These are phyloP conservation scores for Merops nubicus DNA, from an alignment of 2,113 vertebrate genomes.

Conservation along the genomic window DNA sequence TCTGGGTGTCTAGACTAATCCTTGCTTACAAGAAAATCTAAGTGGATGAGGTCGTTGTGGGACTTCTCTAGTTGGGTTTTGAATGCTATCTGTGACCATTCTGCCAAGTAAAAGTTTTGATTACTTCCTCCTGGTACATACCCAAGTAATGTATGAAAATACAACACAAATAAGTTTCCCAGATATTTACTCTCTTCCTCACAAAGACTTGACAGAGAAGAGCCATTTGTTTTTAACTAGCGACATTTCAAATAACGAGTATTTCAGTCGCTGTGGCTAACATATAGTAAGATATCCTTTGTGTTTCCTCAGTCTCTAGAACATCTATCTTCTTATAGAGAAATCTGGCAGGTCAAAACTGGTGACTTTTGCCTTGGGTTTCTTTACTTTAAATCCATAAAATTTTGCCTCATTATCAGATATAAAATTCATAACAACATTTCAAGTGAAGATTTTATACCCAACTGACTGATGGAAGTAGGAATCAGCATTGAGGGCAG, in stretches of 20 bases:
- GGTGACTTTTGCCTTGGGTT: not conserved
- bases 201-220: not conserved
- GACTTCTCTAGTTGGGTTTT: not conserved
- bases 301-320: not conserved
- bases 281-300: not conserved
- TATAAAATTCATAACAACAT: not conserved
- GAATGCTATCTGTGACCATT: not conserved
- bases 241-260: not conserved
- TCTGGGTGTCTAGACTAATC: not conserved
- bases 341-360: not conserved
- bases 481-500: not conserved
- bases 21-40: not conserved
- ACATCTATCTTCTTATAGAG: accelerated
- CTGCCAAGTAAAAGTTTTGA: not conserved
- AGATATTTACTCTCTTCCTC: not conserved
- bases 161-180: not conserved
- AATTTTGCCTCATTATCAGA: not conserved
- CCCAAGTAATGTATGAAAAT: not conserved
- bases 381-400: not conserved
- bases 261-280: not conserved
- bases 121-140: not conserved
- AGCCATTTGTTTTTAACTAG: not conserved
- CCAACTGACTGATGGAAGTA: accelerated
- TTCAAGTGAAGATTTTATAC: not conserved
- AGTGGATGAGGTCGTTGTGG: not conserved